These are phyloP conservation scores for Acronicta aceris DNA, from an alignment of 2,888 invertebrate species.

Conservation along the genomic window DNA sequence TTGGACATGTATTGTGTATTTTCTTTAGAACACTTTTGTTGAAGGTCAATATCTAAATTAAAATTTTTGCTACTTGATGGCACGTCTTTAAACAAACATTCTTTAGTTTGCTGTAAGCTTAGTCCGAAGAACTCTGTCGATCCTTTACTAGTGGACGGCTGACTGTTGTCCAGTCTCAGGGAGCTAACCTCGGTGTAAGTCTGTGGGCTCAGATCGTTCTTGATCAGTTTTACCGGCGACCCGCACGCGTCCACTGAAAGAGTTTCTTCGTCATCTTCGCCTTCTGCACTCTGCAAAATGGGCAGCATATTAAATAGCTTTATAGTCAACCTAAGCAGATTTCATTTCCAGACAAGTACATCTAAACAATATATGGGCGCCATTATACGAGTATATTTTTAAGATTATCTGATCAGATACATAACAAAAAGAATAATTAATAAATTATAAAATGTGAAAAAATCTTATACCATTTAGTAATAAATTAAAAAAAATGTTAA, in stretches of 20 bases:
- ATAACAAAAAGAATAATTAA: too few species aligned
- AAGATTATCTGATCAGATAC: too few species aligned
- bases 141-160: slow-evolving; percentile 69
- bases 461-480: too few species aligned
- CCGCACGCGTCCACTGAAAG: slow-evolving; percentile 86
- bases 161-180: slow-evolving; percentile 57
- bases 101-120: slow-evolving; percentile 78
- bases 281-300: slow-evolving; percentile 80
- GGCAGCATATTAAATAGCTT: too few species aligned
- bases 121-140: slow-evolving; percentile 75
- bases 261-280: slow-evolving; percentile 90
- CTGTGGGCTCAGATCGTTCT: slow-evolving; percentile 78
- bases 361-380: too few species aligned
- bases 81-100: slow-evolving; percentile 79
- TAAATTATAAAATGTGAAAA: too few species aligned
- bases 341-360: too few species aligned
- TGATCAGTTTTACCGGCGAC: slow-evolving; percentile 76
- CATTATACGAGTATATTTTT: too few species aligned
- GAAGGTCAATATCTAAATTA: slow-evolving; percentile 73
- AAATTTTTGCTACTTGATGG: slow-evolving; percentile 84
- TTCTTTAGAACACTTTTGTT: slow-evolving; percentile 73
- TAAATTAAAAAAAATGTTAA: too few species aligned
- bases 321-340: too few species aligned
- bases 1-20: slow-evolving; percentile 65
- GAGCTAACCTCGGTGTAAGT: slow-evolving; percentile 50